phyloP scores from a whole-genome alignment of 92 coral and sea anemone genomes.

The Porites rus region DNA sequence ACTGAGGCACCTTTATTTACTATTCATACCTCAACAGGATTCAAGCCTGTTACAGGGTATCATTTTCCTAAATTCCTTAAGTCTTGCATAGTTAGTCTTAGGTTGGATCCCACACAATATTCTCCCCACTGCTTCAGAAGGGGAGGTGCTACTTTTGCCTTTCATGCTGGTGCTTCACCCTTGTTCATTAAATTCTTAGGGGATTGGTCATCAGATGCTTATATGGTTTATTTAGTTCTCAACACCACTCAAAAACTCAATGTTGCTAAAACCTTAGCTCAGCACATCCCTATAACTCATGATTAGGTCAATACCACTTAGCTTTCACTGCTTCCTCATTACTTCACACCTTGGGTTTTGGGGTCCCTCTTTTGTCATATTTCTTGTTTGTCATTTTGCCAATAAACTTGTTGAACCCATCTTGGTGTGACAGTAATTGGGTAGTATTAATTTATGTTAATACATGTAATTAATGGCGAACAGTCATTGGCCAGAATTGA shows the following conservation, averaged over 20 bases:
- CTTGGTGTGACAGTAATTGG: too few relatives aligned
- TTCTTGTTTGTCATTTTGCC: too few relatives aligned
- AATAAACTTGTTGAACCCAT: too few relatives aligned
- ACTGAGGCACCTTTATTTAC: conserved; percentile 6
- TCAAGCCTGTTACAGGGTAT: conserved; percentile 7
- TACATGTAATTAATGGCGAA: too few relatives aligned
- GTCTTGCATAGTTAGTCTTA: conserved; percentile 10
- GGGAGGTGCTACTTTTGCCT: conserved; percentile 31
- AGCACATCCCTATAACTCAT: conserved; percentile 4
- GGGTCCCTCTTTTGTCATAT: too few relatives aligned
- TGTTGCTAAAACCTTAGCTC: conserved; percentile 20
- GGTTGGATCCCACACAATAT: conserved; percentile 28
- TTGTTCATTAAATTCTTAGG: neutral
- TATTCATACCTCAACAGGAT: neutral
- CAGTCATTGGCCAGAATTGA: too few relatives aligned
- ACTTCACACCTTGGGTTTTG: neutral
- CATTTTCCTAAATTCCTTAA: conserved; percentile 23
- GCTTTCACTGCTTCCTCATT: neutral
- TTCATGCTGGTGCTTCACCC: neutral
- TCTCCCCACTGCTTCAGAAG: conserved; percentile 18
- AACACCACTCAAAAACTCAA: conserved; percentile 2
- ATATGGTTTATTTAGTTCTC: conserved; percentile 19
- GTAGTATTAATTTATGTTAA: too few relatives aligned
- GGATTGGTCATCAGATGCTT: conserved; percentile 26
- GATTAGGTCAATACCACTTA: neutral